These are phyloP conservation scores for Dione juno DNA, from an alignment of 2,888 invertebrate species.

Conservation along the genomic window DNA sequence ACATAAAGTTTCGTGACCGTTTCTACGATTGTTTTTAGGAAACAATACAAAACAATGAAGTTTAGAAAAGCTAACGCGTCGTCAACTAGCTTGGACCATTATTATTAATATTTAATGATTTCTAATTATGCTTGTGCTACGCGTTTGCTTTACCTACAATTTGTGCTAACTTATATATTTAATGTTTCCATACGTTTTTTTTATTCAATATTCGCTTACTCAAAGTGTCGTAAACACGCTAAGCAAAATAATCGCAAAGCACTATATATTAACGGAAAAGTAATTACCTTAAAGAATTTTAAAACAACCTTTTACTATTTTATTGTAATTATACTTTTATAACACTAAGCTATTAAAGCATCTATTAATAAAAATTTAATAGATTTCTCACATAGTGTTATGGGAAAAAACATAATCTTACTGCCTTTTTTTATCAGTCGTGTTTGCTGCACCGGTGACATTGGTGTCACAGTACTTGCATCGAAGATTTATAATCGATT, in stretches of 20 bases:
- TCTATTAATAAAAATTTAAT: neutral
- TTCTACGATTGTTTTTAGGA: constrained; percentile 43
- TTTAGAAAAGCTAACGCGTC: constrained; percentile 47
- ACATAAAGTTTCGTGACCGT: constrained; percentile 42
- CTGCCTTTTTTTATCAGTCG: constrained; percentile 4
- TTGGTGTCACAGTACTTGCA: constrained; percentile 52
- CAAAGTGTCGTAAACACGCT: too few relatives aligned
- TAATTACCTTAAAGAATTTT: too few relatives aligned
- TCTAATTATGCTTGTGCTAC: constrained; percentile 30
- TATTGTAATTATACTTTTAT: too few relatives aligned
- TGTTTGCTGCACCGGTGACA: constrained; percentile 43
- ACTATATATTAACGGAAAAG: too few relatives aligned
- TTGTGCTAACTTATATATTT: constrained; percentile 4
- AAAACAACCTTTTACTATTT: too few relatives aligned
- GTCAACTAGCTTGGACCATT: constrained; percentile 36
- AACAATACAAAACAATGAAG: constrained; percentile 50
- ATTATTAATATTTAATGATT: constrained; percentile 47
- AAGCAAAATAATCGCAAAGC: too few relatives aligned
- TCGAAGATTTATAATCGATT: constrained; percentile 74
- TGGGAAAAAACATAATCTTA: constrained; percentile 12
- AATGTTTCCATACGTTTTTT: neutral
- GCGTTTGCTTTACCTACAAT: neutral
- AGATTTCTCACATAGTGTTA: neutral
- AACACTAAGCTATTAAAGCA: neutral
- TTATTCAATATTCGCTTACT: neutral